Conservation (phyloP, 1,140 invertebrate species). For the Tribolium castaneum region DNA sequence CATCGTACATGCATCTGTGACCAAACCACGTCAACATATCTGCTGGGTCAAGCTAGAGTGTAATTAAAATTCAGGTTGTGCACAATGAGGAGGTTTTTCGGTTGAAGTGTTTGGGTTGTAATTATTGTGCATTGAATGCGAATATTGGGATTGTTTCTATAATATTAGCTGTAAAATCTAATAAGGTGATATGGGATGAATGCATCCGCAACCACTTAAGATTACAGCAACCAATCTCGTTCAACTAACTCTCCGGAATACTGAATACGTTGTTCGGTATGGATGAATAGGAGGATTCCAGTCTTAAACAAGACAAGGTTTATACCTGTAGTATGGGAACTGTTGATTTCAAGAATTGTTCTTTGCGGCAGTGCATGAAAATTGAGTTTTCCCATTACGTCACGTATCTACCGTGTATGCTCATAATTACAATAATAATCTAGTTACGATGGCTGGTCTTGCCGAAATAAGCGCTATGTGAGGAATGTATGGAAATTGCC, state of each 20-base stretch:
- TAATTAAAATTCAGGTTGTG: constrained; percentile 27
- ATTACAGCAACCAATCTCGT: constrained; percentile 35
- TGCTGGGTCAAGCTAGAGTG: neutral
- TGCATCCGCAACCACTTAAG: constrained; percentile 33
- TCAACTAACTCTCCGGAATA: constrained; percentile 27
- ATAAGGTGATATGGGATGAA: constrained; percentile 27
- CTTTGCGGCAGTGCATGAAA: constrained; percentile 35
- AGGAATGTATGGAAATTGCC: constrained; percentile 14
- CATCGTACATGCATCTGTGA: neutral
- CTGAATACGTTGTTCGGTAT: constrained; percentile 25
- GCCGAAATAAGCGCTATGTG: constrained; percentile 17
- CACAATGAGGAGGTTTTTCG: neutral
- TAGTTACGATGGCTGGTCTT: constrained; percentile 42
- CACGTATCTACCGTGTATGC: constrained; percentile 41
- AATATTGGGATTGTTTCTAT: constrained; percentile 3
- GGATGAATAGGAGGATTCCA: constrained; percentile 31
- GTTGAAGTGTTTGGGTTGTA: neutral
- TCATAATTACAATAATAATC: constrained; percentile 50
- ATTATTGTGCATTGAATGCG: constrained; percentile 24
- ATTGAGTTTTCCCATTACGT: constrained; percentile 45
- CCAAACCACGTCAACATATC: constrained; percentile 1
- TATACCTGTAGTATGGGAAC: constrained; percentile 35
- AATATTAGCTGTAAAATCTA: constrained; percentile 19
- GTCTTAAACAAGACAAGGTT: constrained; percentile 32
- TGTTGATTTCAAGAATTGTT: constrained; percentile 48